Conservation (phyloP, 2,113 vertebrate genomes). For the Gorsachius goisagi region DNA sequence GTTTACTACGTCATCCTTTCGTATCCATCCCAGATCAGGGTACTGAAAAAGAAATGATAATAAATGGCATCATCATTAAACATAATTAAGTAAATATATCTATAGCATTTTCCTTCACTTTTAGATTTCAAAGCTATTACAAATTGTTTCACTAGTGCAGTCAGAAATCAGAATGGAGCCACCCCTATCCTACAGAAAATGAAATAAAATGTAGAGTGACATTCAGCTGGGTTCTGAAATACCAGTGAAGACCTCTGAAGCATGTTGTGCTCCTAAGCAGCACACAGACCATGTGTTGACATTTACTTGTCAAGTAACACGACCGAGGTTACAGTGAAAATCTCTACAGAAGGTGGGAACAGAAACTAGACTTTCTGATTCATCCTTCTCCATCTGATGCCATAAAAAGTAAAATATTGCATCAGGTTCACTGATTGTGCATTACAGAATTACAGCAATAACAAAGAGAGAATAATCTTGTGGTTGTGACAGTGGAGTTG, state of each 20-base stretch:
- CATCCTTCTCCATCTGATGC: not conserved
- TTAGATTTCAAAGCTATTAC: not conserved
- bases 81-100: not conserved
- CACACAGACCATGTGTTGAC: not conserved
- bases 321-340: not conserved
- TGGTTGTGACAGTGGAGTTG: not conserved
- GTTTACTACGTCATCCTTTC: constrained; percentile 44
- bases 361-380: not conserved
- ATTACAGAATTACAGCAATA: not conserved
- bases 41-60: constrained; percentile 46
- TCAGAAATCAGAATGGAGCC: not conserved
- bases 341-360: not conserved
- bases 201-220: not conserved
- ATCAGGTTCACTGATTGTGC: not conserved
- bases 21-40: constrained; percentile 7
- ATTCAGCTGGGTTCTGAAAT: not conserved
- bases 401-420: not conserved
- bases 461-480: not conserved
- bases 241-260: not conserved
- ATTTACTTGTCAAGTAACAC: not conserved
- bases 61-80: not conserved
- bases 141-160: not conserved
- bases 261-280: not conserved
- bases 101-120: not conserved
- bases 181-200: not conserved